These are phyloP conservation scores for Lutjanus campechanus DNA, from an alignment of 2,797 vertebrate species.

Conservation along the genomic window DNA sequence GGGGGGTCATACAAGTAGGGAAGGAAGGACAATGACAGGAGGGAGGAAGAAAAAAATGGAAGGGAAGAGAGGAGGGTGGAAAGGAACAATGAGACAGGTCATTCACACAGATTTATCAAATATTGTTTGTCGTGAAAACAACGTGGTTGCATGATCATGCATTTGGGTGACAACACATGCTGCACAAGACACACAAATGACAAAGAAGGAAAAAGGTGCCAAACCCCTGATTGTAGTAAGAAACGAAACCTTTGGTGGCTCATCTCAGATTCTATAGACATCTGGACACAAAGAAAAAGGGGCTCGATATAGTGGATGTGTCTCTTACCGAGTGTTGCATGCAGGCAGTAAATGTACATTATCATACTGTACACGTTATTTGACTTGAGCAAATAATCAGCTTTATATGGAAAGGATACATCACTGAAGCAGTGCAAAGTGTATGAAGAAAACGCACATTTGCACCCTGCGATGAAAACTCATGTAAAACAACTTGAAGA, in stretches of 20 bases:
- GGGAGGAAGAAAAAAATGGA: constrained; percentile 3
- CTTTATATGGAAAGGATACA: constrained; percentile 21
- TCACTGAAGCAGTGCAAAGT: constrained; percentile 12
- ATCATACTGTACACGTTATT: constrained; percentile 20
- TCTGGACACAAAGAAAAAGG: constrained; percentile 85
- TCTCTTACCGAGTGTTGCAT: constrained; percentile 62
- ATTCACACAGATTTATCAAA: constrained; percentile 23
- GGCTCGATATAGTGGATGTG: constrained; percentile 73
- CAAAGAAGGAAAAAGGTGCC: constrained; percentile 82
- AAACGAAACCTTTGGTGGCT: constrained; percentile 88
- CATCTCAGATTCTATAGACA: constrained; percentile 88
- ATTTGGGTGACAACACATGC: constrained; percentile 77
- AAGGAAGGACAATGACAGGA: not conserved
- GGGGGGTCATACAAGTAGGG: not conserved
- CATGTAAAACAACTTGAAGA: not conserved
- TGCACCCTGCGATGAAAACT: constrained; percentile 1
- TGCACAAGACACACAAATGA: constrained; percentile 79
- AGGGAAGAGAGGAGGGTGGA: not conserved
- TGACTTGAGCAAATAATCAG: constrained; percentile 11
- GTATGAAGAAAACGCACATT: not conserved
- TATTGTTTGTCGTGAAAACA: constrained; percentile 27
- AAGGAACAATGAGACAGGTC: constrained; percentile 40
- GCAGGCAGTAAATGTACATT: constrained; percentile 61
- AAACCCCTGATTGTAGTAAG: constrained; percentile 88
- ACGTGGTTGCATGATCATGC: constrained; percentile 74